A percentile compares a stretch with the other conserved stretches of the same genome.
Conservation (phyloP, 2,113 vertebrate species). For the Xenotilapia longispinis region DNA sequence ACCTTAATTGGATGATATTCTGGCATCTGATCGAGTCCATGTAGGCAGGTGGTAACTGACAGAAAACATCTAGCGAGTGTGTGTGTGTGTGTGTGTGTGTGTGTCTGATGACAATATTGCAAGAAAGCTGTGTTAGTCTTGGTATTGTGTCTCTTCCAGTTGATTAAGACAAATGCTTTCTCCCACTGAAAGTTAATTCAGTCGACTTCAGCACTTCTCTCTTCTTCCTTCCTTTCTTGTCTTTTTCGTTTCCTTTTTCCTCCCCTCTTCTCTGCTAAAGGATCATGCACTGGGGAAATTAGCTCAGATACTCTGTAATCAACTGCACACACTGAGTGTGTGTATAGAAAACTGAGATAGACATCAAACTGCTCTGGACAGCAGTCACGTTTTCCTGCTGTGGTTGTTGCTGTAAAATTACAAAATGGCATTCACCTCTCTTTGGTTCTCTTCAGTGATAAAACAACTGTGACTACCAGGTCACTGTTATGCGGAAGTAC, state of each 20-base stretch:
- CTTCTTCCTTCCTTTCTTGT: background rate
- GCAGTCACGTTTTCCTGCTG: background rate
- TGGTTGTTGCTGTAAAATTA: background rate
- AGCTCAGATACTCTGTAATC: background rate
- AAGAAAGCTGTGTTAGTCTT: background rate
- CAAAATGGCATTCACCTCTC: background rate
- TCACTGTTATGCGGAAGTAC: background rate
- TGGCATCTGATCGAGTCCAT: background rate
- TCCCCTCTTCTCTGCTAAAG: conserved; percentile 2
- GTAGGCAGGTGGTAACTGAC: conserved; percentile 1
- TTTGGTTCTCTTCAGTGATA: background rate
- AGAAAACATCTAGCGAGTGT: background rate
- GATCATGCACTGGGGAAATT: conserved; percentile 59
- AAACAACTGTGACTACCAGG: background rate
- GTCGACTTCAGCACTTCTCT: conserved; percentile 12
- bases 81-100: background rate
- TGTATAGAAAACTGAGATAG: background rate
- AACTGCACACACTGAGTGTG: background rate
- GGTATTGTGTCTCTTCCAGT: background rate
- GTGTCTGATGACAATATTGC: background rate
- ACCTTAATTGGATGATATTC: background rate
- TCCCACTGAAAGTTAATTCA: conserved; percentile 20
- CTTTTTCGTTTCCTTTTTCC: background rate
- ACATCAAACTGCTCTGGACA: background rate
- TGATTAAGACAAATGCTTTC: conserved; percentile 44